phyloP scores from a whole-genome alignment of 2,888 invertebrate species.

The Torymus texanus region DNA sequence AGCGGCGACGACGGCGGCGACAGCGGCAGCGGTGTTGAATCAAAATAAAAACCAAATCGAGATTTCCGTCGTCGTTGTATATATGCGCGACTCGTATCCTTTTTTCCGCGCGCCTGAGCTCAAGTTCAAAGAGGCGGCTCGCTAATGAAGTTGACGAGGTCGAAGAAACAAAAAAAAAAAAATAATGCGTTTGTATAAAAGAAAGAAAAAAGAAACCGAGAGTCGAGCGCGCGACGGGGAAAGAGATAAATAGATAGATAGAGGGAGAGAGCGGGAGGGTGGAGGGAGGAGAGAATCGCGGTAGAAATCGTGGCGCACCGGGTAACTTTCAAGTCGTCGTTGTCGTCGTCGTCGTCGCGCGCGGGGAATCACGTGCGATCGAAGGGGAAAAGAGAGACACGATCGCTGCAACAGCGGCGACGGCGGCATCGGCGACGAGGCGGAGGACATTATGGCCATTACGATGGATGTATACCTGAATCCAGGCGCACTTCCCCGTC shows the following conservation, averaged over 20 bases:
- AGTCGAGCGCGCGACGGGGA: constrained; percentile 23
- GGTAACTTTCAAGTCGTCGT: constrained; percentile 16
- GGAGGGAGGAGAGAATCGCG: neutral
- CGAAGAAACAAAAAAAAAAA: constrained; percentile 46
- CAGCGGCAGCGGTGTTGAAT: neutral
- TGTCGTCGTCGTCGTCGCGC: neutral
- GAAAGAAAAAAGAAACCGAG: constrained; percentile 13
- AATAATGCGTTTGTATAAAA: too few species aligned
- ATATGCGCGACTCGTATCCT: neutral
- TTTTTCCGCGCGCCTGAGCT: constrained; percentile 25
- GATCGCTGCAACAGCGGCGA: too few species aligned
- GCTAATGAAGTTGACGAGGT: constrained; percentile 54
- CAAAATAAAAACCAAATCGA: constrained; percentile 42
- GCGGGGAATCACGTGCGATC: constrained; percentile 14
- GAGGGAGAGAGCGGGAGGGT: neutral
- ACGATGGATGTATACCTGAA: constrained; percentile 54
- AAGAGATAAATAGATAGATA: constrained; percentile 24
- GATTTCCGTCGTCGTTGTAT: constrained; percentile 33
- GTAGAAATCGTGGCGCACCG: constrained; percentile 14
- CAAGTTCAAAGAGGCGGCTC: constrained; percentile 44
- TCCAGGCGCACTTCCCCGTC: constrained; percentile 55
- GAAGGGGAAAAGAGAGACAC: constrained; percentile 24
- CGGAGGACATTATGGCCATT: constrained; percentile 48
- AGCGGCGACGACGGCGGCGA: neutral
- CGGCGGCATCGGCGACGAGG: neutral